Base-by-base conservation (phyloP, 2,797 vertebrate species). In the Anguilla megastoma region DNA sequence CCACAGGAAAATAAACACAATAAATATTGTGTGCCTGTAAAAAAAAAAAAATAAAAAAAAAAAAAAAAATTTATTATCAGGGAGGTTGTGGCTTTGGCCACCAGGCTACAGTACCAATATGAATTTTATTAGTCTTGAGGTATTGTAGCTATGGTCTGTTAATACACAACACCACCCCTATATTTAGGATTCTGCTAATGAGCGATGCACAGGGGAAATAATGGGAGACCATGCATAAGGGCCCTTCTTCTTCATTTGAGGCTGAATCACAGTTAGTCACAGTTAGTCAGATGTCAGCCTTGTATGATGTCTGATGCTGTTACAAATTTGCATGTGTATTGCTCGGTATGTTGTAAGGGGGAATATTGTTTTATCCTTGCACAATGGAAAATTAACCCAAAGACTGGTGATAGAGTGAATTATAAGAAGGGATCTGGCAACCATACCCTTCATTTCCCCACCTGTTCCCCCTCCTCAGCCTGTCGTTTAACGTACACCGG, bases 71-170 rank as follows among this genome's bases (percentile, higher is more conserved):
- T 41, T 79, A 79, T 79, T 36, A 41, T 79, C 74, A 45, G 16
- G 74, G 74, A 79, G 74, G 14, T 3, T 3, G 36, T 36, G 36
- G 74, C 14, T 41, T 79, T 79, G 74, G 74, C 74, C 74, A 79
- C 74, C 30, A 45, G 36, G 16, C 33, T 45, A 79, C 36, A 36
- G 74, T 36, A 21, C 33, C 74, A 79, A 18, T 79, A 79, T 79
- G 36, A 79, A 79, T 79, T 79, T 79, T 36, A 79, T 79, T 79
- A 79, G 74, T 79, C 33, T 79, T 79, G 74, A 79, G 74, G 74
- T 79, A 6, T 76, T 41, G 74, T 36, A 41, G 74, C 74, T 16
- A 76, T 41, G 30, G 36, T 4, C 74, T 79, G 74, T 45, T 41
- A 79, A 79, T 21, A 79, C 33, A 41, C 74, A 79, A 45, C 74